Evolutionary conservation across 1,140 invertebrate species (phyloP).

Genomic region (Pollicipes pollicipes): DNA sequence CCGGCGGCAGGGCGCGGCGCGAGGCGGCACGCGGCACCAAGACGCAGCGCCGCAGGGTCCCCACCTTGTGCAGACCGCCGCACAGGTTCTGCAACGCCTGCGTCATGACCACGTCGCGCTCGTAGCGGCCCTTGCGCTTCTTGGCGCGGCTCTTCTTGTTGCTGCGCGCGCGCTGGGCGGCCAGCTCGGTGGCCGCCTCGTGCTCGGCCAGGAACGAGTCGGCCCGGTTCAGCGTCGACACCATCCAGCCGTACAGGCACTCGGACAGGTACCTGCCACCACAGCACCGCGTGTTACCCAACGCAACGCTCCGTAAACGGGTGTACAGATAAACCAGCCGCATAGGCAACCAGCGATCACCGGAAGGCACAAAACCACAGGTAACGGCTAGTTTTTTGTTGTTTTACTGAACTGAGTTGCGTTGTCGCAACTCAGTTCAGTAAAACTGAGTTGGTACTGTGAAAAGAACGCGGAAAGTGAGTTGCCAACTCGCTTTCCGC

Average conservation of each 20-base stretch:
- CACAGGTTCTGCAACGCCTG: slow-evolving; percentile 85
- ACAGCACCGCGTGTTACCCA: no score
- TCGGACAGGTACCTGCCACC: slow-evolving; percentile 88
- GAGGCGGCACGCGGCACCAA: neutral
- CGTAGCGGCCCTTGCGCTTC: slow-evolving; percentile 54
- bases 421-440: no score
- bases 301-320: no score
- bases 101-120: slow-evolving; percentile 61
- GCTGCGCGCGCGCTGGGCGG: slow-evolving; percentile 17
- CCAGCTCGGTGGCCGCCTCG: slow-evolving; percentile 36
- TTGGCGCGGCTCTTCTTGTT: slow-evolving; percentile 36
- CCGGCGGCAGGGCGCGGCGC: neutral
- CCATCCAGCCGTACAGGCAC: slow-evolving; percentile 81
- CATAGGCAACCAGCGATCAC: no score
- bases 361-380: no score
- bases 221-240: slow-evolving; percentile 72
- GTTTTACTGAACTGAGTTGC: no score
- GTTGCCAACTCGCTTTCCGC: no score
- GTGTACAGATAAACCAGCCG: no score
- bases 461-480: no score
- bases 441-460: no score
- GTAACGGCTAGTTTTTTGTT: no score
- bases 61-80: slow-evolving; percentile 83
- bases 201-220: slow-evolving; percentile 64
- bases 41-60: neutral